A percentile compares a stretch with the other conserved stretches of the same genome.
phyloP scores from a whole-genome alignment of 2,888 invertebrate species.

The Pherbina coryleti region DNA sequence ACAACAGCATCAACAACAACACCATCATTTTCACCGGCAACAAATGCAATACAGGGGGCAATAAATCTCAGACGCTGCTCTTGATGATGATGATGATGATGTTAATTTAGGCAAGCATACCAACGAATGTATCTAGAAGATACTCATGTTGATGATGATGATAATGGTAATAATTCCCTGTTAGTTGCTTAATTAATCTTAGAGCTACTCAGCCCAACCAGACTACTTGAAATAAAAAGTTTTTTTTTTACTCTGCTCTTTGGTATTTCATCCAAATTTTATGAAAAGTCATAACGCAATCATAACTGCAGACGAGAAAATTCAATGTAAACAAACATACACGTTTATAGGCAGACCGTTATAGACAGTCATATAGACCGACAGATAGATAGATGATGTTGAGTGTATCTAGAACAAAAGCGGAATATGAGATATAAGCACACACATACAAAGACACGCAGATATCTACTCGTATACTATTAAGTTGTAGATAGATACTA shows the following conservation, averaged over 20 bases:
- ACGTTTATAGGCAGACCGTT: neutral
- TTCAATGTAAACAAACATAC: too few species aligned
- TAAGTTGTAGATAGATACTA: too few species aligned
- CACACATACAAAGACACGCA: neutral
- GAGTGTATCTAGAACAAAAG: neutral
- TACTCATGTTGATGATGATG: constrained; percentile 20
- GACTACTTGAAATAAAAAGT: neutral
- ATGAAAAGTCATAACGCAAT: constrained; percentile 21
- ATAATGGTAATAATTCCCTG: constrained; percentile 35
- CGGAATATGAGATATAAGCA: neutral
- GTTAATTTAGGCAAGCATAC: neutral
- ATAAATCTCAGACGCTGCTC: constrained; percentile 11
- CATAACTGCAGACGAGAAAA: constrained; percentile 18
- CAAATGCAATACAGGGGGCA: neutral
- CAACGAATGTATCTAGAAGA: constrained; percentile 3
- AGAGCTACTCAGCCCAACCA: neutral
- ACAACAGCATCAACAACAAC: neutral
- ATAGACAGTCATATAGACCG: neutral
- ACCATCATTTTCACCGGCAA: too few species aligned
- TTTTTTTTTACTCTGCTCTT: neutral
- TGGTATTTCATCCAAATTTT: neutral
- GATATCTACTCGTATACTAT: neutral
- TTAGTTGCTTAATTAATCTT: constrained; percentile 44
- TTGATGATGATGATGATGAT: neutral
- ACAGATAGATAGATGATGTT: neutral